Evolutionary conservation across 2,113 vertebrate species (phyloP).

Genomic region (Chrysemys picta): DNA sequence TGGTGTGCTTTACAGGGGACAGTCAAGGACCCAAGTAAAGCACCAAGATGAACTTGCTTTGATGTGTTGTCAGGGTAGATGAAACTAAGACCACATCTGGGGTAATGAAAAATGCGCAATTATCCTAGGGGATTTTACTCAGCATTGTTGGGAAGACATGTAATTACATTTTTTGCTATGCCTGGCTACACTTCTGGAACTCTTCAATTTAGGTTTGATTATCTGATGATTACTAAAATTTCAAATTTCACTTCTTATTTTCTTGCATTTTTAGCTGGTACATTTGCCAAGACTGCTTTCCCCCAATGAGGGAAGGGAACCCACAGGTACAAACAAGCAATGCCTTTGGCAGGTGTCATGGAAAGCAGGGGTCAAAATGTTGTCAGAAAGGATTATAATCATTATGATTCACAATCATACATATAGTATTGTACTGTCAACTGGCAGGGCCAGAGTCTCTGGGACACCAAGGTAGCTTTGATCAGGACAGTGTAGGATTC

Average conservation of each 20-base stretch:
- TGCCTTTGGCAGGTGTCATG: fast-evolving
- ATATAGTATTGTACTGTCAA: neutral
- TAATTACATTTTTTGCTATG: slow-evolving; percentile 21
- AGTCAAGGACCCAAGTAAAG: slow-evolving; percentile 8
- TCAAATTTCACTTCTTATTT: slow-evolving; percentile 20
- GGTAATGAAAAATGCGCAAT: neutral
- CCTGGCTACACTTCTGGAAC: slow-evolving; percentile 1
- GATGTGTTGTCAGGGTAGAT: neutral
- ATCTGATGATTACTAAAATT: slow-evolving; percentile 49
- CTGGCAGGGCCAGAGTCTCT: neutral
- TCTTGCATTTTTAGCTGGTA: neutral
- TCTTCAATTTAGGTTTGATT: slow-evolving; percentile 49
- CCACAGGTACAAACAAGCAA: neutral
- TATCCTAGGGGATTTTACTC: neutral
- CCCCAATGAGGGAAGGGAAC: neutral
- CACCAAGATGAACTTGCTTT: neutral
- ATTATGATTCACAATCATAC: neutral
- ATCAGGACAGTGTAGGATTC: too few relatives aligned
- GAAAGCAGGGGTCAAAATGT: neutral
- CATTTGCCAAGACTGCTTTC: neutral
- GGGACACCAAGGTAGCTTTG: neutral
- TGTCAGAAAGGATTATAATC: neutral
- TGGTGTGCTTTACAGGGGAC: neutral
- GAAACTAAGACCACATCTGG: neutral
- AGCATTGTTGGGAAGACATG: neutral